Evolutionary conservation across 2,113 vertebrate genomes (phyloP).

Genomic region (Leucopsar rothschildi): DNA sequence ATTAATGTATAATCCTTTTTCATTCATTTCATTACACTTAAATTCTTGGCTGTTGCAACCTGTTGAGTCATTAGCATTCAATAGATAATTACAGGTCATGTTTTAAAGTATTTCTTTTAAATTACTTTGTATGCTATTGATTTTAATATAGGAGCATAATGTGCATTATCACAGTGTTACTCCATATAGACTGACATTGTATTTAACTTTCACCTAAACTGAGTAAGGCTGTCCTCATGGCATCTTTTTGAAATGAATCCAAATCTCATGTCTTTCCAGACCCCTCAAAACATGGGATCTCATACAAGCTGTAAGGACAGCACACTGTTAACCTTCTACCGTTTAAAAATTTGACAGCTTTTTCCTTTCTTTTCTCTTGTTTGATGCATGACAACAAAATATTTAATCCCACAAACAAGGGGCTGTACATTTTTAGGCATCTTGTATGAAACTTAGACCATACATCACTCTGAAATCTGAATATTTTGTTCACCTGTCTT

Average conservation of each 20-base stretch:
- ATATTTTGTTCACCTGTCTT: background rate
- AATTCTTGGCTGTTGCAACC: background rate
- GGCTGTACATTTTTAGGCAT: background rate
- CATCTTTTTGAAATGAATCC: background rate
- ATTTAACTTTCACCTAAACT: background rate
- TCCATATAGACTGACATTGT: background rate
- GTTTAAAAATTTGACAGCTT: background rate
- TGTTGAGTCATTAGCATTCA: background rate
- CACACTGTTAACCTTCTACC: background rate
- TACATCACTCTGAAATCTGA: background rate
- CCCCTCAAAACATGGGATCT: background rate
- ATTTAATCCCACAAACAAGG: background rate
- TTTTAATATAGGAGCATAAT: background rate
- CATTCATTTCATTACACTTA: background rate
- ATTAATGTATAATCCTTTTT: background rate
- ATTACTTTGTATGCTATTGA: background rate
- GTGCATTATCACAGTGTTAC: background rate
- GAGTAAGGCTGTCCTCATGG: background rate
- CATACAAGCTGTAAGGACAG: background rate
- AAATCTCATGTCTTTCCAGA: background rate
- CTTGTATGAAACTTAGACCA: background rate
- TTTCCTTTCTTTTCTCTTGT: background rate
- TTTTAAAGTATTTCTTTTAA: background rate
- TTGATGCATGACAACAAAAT: background rate
- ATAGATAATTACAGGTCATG: background rate